Percentiles rank a stretch among this genome's conserved stretches.
These are phyloP conservation scores for Cyclargus thomasi DNA, from an alignment of 1,140 invertebrate species.

Conservation along the genomic window DNA sequence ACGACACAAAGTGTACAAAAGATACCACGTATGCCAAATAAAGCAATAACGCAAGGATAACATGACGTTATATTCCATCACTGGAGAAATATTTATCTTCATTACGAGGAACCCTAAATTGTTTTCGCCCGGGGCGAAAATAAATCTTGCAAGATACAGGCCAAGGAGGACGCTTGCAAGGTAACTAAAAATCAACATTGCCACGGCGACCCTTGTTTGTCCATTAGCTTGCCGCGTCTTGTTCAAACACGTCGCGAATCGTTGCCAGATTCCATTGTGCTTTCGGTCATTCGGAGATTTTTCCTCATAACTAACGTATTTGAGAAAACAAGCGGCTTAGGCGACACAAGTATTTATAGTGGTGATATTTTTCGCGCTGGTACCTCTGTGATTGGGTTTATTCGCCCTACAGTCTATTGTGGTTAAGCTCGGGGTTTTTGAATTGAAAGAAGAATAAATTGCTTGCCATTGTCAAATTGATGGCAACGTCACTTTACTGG, in stretches of 20 bases:
- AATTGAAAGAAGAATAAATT: not conserved
- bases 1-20: not conserved
- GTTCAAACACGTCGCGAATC: conserved; percentile 52
- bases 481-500: not conserved
- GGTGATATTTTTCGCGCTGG: too few species aligned
- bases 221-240: conserved; percentile 58
- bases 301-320: not conserved
- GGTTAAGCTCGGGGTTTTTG: not conserved
- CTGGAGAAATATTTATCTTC: conserved; percentile 10
- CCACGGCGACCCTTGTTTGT: conserved; percentile 56
- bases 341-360: too few species aligned
- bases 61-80: conserved; percentile 4
- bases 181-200: conserved; percentile 66
- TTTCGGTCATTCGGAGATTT: conserved; percentile 26
- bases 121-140: conserved; percentile 34
- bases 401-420: too few species aligned
- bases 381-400: too few species aligned
- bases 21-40: not conserved
- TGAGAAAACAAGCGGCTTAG: not conserved
- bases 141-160: conserved; percentile 57
- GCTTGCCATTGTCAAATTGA: not conserved
- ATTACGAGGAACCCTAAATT: conserved; percentile 23
- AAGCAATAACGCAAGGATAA: conserved; percentile 1
- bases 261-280: conserved; percentile 41
- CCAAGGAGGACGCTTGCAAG: conserved; percentile 34